Percentiles rank a stretch among this genome's conserved stretches.
Conservation (phyloP, 2,113 vertebrate genomes). For the Megaceryle maxima region DNA sequence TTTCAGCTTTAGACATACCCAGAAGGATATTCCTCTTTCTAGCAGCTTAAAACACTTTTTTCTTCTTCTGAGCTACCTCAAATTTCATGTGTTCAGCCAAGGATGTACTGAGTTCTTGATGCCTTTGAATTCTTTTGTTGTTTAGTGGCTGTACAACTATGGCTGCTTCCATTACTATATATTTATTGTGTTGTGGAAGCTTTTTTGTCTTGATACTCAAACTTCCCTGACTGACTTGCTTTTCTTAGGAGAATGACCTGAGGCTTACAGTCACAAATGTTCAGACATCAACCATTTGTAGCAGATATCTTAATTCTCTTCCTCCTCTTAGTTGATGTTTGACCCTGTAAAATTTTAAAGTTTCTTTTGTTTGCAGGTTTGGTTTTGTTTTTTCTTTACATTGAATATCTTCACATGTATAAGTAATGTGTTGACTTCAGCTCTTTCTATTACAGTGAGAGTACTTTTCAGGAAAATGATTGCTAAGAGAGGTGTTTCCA, state of each 20-base stretch:
- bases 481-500: neutral
- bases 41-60: neutral
- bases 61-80: neutral
- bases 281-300: neutral
- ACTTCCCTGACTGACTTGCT: neutral
- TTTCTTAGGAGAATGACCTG: neutral
- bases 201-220: neutral
- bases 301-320: neutral
- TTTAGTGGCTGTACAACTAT: neutral
- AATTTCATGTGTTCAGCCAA: neutral
- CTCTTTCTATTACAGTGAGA: neutral
- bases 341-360: neutral
- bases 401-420: neutral
- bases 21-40: neutral
- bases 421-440: constrained; percentile 3
- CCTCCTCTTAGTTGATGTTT: neutral
- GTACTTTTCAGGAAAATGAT: neutral
- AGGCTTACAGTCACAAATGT: neutral
- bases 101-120: neutral
- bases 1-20: neutral
- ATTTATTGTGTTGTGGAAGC: neutral
- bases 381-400: neutral
- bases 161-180: neutral
- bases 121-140: neutral
- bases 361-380: neutral